A percentile compares a stretch with the other conserved stretches of the same genome.
Conservation (phyloP, 1,140 invertebrate species). For the Hesperophylax magnus region DNA sequence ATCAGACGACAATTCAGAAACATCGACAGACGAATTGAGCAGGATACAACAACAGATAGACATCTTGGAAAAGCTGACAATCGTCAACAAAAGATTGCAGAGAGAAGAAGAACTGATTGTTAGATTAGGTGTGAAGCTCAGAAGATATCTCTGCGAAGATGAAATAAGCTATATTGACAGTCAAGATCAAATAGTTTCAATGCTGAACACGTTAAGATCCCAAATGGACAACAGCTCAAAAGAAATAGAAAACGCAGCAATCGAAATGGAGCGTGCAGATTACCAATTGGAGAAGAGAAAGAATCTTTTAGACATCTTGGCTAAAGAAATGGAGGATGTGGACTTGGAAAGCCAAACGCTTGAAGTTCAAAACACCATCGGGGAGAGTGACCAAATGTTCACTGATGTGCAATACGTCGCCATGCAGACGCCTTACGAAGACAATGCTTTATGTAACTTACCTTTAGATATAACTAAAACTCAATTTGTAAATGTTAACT, state of each 20-base stretch:
- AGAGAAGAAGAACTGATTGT: constrained; percentile 79
- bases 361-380: constrained; percentile 62
- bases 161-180: constrained; percentile 71
- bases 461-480: constrained; percentile 52
- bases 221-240: constrained; percentile 59
- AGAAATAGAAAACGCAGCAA: constrained; percentile 72
- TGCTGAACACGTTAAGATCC: constrained; percentile 69
- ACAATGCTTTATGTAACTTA: constrained; percentile 48
- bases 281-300: constrained; percentile 75
- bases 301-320: constrained; percentile 75
- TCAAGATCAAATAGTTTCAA: constrained; percentile 65
- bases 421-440: constrained; percentile 21
- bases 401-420: constrained; percentile 38
- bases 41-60: constrained; percentile 75
- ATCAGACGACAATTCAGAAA: constrained; percentile 71
- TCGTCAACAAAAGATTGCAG: constrained; percentile 79
- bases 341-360: constrained; percentile 71
- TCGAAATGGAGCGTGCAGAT: constrained; percentile 78
- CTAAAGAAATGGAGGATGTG: constrained; percentile 75
- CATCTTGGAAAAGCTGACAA: constrained; percentile 79
- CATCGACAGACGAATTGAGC: constrained; percentile 67
- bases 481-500: constrained; percentile 53
- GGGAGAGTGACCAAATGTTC: constrained; percentile 19
- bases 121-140: constrained; percentile 76
- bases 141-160: constrained; percentile 75